phyloP scores from a whole-genome alignment of 1,140 invertebrate species.

The Drosophila melanica region DNA sequence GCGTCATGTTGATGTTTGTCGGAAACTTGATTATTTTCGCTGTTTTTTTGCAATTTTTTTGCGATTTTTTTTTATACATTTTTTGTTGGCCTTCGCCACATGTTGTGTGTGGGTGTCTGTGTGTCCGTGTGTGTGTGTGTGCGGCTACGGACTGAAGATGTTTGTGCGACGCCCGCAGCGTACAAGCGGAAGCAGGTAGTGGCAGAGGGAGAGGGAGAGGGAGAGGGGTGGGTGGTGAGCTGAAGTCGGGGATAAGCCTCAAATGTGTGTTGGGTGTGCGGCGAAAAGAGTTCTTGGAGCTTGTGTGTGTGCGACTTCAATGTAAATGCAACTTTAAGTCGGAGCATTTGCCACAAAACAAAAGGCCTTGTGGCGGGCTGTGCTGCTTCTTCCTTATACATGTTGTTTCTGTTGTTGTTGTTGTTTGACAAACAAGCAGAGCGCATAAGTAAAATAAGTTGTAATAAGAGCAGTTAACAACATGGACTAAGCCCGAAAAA shows the following conservation, averaged over 20 bases:
- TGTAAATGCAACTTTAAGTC: conserved; percentile 75
- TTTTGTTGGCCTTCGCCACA: conserved; percentile 46
- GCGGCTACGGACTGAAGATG: conserved; percentile 50
- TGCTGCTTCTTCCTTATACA: conserved; percentile 4
- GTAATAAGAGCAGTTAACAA: conserved; percentile 81
- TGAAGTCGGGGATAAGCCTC: conserved; percentile 59
- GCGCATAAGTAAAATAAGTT: conserved; percentile 76
- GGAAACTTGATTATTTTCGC: conserved; percentile 81
- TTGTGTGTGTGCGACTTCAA: conserved; percentile 51
- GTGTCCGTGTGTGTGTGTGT: conserved; percentile 12
- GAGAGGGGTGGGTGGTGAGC: not conserved
- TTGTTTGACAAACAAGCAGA: conserved; percentile 61
- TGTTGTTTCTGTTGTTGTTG: conserved; percentile 43
- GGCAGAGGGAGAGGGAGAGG: not conserved
- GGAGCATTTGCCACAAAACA: conserved; percentile 25
- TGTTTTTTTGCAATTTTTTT: conserved; percentile 29
- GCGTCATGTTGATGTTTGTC: conserved; percentile 82
- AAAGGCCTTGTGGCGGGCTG: conserved; percentile 43
- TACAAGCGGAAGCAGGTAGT: conserved; percentile 48
- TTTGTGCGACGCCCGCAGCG: conserved; percentile 69
- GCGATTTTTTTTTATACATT: conserved; percentile 2
- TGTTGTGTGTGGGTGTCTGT: conserved; percentile 46
- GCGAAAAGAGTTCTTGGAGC: conserved; percentile 40
- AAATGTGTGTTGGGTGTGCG: conserved; percentile 33
- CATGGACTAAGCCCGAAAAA: conserved; percentile 44